Base-by-base conservation (phyloP, 2,113 vertebrate species). In the Anguilla rostrata region DNA sequence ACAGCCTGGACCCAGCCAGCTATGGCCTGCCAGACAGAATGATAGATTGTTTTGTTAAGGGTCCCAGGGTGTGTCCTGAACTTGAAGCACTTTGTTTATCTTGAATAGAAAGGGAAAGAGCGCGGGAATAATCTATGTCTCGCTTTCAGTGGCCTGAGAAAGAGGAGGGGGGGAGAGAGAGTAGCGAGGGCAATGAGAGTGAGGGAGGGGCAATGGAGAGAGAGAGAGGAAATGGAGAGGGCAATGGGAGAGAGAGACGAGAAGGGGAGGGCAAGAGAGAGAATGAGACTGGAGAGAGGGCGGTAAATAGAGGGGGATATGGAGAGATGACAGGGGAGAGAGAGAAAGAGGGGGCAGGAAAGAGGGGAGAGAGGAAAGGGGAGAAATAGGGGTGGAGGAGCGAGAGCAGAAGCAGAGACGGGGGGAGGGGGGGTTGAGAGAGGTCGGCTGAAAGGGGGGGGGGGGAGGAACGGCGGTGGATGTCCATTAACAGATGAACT, bases 51-150 rank as follows among this genome's bases (percentile, higher is more conserved):
- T 99, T 98, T 98, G 98, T 99, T 97, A 98, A 88, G 97, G 97
- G 98, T 99, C 98, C 98, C 97, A 97, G 97, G 98, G 97, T 98
- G 98, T 98, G 97, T 97, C 97, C 97, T 98, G 97, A 98, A 99
- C 98, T 99, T 98, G 97, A 97, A 98, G 97, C 97, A 98, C 97
- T 98, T 97, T 99, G 98, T 99, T 99, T 99, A 98, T 98, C 97
- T 98, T 98, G 97, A 98, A 99, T 98, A 97, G 98, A 97, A 95
- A 94, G 94, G 95, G 96, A 94, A 96, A 95, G 94, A 34, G 95
- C 91, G 84, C 94, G 95, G 95, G 96, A 95, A 95, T 96, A 97
- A 97, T 96, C 96, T 95, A 95, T 95, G 95, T 95, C 96, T 96
- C 94, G 94, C 95, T 96, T 95, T 96, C 93, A 94, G 95, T 94